These are phyloP conservation scores for Trachelipus rathkii DNA, from an alignment of 1,140 invertebrate species.

Conservation along the genomic window DNA sequence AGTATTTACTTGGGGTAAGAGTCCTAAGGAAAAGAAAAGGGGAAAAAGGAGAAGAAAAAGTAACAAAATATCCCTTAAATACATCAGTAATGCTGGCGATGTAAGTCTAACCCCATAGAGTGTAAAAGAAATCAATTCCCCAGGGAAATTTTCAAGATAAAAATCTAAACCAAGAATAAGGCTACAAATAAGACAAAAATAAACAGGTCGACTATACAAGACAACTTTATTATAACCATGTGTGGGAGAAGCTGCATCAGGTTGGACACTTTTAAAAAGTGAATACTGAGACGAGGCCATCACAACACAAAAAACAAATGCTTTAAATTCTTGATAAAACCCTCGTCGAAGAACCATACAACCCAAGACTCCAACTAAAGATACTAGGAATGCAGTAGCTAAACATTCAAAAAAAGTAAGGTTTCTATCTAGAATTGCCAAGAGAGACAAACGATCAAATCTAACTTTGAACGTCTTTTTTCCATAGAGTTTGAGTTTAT, in stretches of 20 bases:
- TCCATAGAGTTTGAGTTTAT: constrained; percentile 69
- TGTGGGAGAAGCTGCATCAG: constrained; percentile 94
- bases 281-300: constrained; percentile 97
- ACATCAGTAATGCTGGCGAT: constrained; percentile 62
- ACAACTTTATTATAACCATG: constrained; percentile 97
- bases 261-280: constrained; percentile 95
- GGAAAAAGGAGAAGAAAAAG: constrained; percentile 86
- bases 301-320: constrained; percentile 93
- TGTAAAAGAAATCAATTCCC: constrained; percentile 48
- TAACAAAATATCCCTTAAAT: constrained; percentile 67
- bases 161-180: constrained; percentile 66
- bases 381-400: constrained; percentile 74
- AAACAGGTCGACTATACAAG: constrained; percentile 85
- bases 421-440: constrained; percentile 90
- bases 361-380: constrained; percentile 80
- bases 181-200: constrained; percentile 83
- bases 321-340: constrained; percentile 86
- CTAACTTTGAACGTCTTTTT: constrained; percentile 57
- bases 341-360: constrained; percentile 74
- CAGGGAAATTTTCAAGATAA: constrained; percentile 31
- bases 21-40: constrained; percentile 83
- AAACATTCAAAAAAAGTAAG: constrained; percentile 77
- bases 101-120: constrained; percentile 74
- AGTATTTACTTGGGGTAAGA: constrained; percentile 95
- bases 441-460: constrained; percentile 84